A percentile compares a stretch with the other conserved stretches of the same genome.
Evolutionary conservation across 1,140 invertebrate genomes (phyloP).

Genomic region (Drosophila prosaltans): DNA sequence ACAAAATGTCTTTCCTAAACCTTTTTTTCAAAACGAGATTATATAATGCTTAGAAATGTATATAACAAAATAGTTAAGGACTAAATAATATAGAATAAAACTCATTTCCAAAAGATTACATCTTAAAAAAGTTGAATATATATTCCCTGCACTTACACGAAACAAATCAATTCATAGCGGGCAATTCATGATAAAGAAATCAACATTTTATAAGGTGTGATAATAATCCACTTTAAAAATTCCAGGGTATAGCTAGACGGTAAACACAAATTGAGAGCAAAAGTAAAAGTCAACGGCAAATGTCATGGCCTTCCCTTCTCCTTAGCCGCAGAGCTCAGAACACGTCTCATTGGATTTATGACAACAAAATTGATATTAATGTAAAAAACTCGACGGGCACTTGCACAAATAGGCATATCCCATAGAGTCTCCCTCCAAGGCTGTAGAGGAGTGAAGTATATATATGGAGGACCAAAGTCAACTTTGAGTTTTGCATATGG

Average conservation of each 20-base stretch:
- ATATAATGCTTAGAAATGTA: too few species aligned
- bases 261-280: slow-evolving; percentile 5
- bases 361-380: slow-evolving; percentile 80
- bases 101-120: background rate
- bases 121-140: too few species aligned
- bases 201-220: background rate
- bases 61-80: too few species aligned
- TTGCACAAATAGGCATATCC: slow-evolving; percentile 37
- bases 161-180: too few species aligned
- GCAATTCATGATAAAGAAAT: background rate
- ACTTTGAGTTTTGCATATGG: slow-evolving; percentile 35
- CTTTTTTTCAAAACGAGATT: too few species aligned
- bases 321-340: slow-evolving; percentile 35
- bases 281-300: slow-evolving; percentile 43
- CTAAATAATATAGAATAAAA: background rate
- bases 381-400: slow-evolving; percentile 54
- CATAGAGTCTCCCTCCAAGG: slow-evolving; percentile 2
- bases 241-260: background rate
- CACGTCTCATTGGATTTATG: slow-evolving; percentile 76
- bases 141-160: too few species aligned
- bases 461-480: slow-evolving; percentile 19
- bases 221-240: background rate
- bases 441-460: background rate
- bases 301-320: slow-evolving; percentile 27
- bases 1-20: too few species aligned